Evolutionary conservation across 1,140 invertebrate genomes (phyloP), one percentile per base, ranked within the genome.

Genomic region (Liolophura sinensis): DNA sequence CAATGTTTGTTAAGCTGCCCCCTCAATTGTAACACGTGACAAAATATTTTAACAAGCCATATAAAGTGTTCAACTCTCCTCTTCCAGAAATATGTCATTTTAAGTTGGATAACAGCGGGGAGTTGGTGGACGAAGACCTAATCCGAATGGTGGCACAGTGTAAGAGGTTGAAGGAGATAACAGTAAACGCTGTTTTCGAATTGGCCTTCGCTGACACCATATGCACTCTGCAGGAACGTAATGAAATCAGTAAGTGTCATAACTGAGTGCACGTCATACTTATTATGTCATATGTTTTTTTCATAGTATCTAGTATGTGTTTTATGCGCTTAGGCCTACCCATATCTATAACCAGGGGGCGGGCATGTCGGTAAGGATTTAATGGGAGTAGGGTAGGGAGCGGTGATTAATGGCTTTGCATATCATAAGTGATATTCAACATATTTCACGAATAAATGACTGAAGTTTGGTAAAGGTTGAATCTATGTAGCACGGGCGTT

Each of bases 21-120:
- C n/a, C n/a, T n/a, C n/a, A n/a, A n/a, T n/a, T n/a, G n/a, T n/a
- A n/a, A n/a, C n/a, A n/a, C n/a, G n/a, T n/a, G n/a, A n/a, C n/a
- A n/a, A n/a, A n/a, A n/a, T n/a, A n/a, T n/a, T n/a, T n/a, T n/a
- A n/a, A n/a, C n/a, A n/a, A n/a, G 18, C 22, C n/a, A 20, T 54
- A n/a, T 5, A 20, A 20, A 24, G 22, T 24, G 3, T 54, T 54
- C 51, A 20, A 40, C 14, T 62, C 14, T 49, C 46, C 57, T 40
- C 25, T 70, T 56, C 14, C 56, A 73, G 72, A 57, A 16, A 48
- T 48, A 18, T 20, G 66, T 11, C 71, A 68, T 0, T 31, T 73
- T 27, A 69, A 73, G 40, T 27, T 73, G 3, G 68, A 73, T 31
- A 73, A 73, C 50, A 70, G 63, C 58, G 62, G 71, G 22, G 72